Evolutionary conservation across 2,888 invertebrate species (phyloP).

Genomic region (Mythimna lalbum): DNA sequence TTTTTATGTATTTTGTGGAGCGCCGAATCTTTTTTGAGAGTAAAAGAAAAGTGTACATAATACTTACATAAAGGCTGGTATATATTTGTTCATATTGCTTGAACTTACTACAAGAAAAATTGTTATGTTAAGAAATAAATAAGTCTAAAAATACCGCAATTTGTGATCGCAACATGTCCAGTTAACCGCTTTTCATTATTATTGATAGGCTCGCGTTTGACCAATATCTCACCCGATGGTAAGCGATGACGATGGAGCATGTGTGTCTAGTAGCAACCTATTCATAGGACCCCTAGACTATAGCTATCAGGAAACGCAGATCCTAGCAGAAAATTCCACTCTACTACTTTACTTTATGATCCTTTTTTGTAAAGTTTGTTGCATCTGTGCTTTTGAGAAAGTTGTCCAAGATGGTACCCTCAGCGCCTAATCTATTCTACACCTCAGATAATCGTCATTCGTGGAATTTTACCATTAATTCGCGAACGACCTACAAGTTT

Average conservation of each 20-base stretch:
- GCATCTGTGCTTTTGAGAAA: slow-evolving; percentile 20
- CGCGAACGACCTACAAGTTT: slow-evolving; percentile 13
- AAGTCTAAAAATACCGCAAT: no score
- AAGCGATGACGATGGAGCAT: no score
- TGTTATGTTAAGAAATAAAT: background rate
- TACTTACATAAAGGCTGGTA: background rate
- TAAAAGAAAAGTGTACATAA: slow-evolving; percentile 15
- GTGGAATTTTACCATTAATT: slow-evolving; percentile 50
- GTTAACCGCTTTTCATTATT: no score
- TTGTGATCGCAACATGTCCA: no score
- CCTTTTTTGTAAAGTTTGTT: slow-evolving; percentile 4
- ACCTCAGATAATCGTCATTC: slow-evolving; percentile 42
- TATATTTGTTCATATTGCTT: background rate
- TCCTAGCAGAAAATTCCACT: no score
- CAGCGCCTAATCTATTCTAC: slow-evolving; percentile 39
- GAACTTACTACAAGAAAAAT: background rate
- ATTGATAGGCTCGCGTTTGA: no score
- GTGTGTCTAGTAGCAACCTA: no score
- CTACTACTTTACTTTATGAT: background rate
- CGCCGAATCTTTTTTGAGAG: slow-evolving; percentile 27
- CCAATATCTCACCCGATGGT: no score
- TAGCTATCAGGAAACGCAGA: no score
- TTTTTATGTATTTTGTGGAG: slow-evolving; percentile 57
- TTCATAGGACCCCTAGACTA: no score
- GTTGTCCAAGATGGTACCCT: slow-evolving; percentile 24